Evolutionary conservation across 2,113 vertebrate genomes (phyloP).

Genomic region (Peromyscus californicus): DNA sequence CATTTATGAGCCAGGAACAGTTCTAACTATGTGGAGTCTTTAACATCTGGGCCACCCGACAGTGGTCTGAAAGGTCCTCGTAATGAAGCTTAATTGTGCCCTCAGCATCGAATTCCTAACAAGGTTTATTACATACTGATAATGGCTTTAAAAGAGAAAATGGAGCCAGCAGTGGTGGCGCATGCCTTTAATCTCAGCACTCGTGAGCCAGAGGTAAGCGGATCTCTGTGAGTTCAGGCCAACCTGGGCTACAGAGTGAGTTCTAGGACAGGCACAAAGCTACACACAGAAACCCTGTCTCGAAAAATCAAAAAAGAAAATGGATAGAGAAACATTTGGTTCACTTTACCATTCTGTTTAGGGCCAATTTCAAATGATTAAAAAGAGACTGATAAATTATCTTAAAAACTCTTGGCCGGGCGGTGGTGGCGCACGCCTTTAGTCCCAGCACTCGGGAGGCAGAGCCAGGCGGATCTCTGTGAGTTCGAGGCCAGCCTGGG

Average conservation of each 20-base stretch:
- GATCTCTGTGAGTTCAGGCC: no score
- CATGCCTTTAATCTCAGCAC: no score
- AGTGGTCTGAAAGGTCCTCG: neutral
- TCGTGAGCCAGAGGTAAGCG: no score
- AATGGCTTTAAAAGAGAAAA: slow-evolving; percentile 45
- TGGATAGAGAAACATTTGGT: slow-evolving; percentile 5
- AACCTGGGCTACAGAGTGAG: no score
- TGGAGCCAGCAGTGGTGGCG: neutral
- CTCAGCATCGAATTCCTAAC: slow-evolving; percentile 20
- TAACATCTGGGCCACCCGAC: neutral
- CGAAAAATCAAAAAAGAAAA: neutral
- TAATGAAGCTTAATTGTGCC: slow-evolving; percentile 15
- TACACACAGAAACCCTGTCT: no score
- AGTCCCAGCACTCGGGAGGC: no score
- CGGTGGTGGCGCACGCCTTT: no score
- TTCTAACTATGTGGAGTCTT: neutral
- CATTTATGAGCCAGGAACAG: neutral
- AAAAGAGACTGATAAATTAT: neutral
- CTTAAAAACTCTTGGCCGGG: slow-evolving; percentile 40
- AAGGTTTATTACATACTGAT: neutral
- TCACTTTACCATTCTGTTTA: neutral
- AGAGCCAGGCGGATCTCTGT: no score
- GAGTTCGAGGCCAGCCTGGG: no score
- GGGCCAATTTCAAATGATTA: neutral
- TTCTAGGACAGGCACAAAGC: no score